Evolutionary conservation across 2,797 vertebrate species (phyloP).

Genomic region (Myoxocephalus aenaeus): DNA sequence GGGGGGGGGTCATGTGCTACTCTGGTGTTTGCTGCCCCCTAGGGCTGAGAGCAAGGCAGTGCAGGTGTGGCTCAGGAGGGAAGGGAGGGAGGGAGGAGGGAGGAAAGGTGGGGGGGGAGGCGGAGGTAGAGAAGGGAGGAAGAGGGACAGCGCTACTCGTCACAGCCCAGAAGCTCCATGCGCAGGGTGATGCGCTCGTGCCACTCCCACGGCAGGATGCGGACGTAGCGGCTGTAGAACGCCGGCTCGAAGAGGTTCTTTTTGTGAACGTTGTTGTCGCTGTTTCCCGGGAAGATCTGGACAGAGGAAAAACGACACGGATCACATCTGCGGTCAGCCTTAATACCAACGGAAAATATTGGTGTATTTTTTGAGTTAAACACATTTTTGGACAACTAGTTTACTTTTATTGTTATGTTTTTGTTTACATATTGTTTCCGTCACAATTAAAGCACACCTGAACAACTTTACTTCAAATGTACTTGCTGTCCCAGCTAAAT

Average conservation of each 20-base stretch:
- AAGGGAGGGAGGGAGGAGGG: conserved; percentile 22
- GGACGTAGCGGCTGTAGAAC: conserved; percentile 88
- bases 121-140: not conserved
- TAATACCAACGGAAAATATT: not conserved
- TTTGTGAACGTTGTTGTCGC: conserved; percentile 95
- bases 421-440: not conserved
- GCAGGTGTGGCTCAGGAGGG: conserved; percentile 73
- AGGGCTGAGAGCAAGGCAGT: conserved; percentile 79
- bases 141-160: conserved; percentile 74
- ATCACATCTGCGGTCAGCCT: not conserved
- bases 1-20: conserved; percentile 36
- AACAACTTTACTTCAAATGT: not conserved
- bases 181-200: conserved; percentile 95
- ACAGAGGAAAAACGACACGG: conserved; percentile 2
- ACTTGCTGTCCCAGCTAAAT: not conserved
- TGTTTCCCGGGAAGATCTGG: conserved; percentile 94
- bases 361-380: not conserved
- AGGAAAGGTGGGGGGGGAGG: not conserved
- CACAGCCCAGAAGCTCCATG: conserved; percentile 94
- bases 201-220: conserved; percentile 94
- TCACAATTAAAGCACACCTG: not conserved
- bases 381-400: not conserved
- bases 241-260: conserved; percentile 91
- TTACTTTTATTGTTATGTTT: not conserved
- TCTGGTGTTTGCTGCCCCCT: conserved; percentile 79